Base-by-base conservation (phyloP, 2,113 vertebrate species). In the Petaurus breviceps region DNA sequence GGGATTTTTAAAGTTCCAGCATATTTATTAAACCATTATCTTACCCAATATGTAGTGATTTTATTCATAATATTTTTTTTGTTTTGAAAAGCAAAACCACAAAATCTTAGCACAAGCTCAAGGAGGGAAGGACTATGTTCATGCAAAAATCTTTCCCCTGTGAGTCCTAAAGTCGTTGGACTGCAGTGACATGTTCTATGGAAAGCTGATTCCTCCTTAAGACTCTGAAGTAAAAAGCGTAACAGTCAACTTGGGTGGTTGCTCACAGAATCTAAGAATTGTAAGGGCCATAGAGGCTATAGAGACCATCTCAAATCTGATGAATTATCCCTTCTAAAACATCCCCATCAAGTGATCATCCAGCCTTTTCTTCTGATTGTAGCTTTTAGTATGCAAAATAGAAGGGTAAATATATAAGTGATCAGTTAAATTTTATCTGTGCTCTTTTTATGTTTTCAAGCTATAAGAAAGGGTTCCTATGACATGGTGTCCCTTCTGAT, bases 401-500 rank as follows among this genome's bases (percentile, higher is more conserved):
- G 28, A 91, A 91, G 50, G 16, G 24, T 9, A 92, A 55, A 22
- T 0, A 6, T 90, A 24, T 92, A 46, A 10, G 1, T 96, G 31
- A 84, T 68, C 54, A 19, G 26, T 22, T 93, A 89, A 93, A 92
- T 55, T 46, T 4, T 37, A 25, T 55, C 11, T 95, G 8, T 94
- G 3, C 91, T 96, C n/a, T 97, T 94, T 91, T 90, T 57, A 93
- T 77, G 46, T 55, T 92, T 98, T 97, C 93, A 92, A 99, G 99
- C 99, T 51, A 93, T 99, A 96, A 99, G 98, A 98, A 98, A 89
- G 49, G 98, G 98, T 51, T 99, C 98, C 37, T 99, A 99, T 23
- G 98, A 99, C 90, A 99, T 99, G 98, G 99, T 97, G 14, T 96
- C 98, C 1, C 47, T 96, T n/a, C 98, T 99, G 92, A 98, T 99